These are phyloP conservation scores for Epirrhoe tristata DNA, from an alignment of 2,888 invertebrate genomes.

Conservation along the genomic window DNA sequence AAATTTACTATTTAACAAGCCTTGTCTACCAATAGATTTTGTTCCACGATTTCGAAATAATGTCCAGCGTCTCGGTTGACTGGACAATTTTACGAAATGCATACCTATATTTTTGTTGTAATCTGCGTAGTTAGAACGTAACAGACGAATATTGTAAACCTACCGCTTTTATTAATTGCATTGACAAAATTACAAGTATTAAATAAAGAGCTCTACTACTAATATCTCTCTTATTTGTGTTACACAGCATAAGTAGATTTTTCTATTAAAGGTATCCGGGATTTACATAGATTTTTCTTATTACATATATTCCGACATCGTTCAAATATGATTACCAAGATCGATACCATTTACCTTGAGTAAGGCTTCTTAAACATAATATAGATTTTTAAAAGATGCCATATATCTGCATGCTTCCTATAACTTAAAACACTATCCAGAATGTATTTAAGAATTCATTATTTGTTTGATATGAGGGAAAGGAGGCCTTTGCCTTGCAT, in stretches of 20 bases:
- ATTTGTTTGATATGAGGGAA: too few species aligned
- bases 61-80: slow-evolving; percentile 62
- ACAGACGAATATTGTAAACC: slow-evolving; percentile 48
- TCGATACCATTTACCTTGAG: neutral
- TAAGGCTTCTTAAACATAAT: neutral
- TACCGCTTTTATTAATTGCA: neutral
- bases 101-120: slow-evolving; percentile 57
- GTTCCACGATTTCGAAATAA: slow-evolving; percentile 62
- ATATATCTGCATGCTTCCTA: neutral
- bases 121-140: slow-evolving; percentile 51
- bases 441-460: too few species aligned
- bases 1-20: slow-evolving; percentile 56
- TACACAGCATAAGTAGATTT: slow-evolving; percentile 12
- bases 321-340: neutral
- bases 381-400: neutral
- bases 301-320: neutral
- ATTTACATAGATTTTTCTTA: neutral
- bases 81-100: slow-evolving; percentile 67
- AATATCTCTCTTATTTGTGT: slow-evolving; percentile 40
- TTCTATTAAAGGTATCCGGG: neutral
- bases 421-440: too few species aligned
- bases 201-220: too few species aligned
- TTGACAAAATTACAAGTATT: neutral
- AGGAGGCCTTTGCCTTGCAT: too few species aligned
- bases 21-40: slow-evolving; percentile 63